Evolutionary conservation across 1,140 invertebrate genomes (phyloP), one percentile per base, ranked within the genome.

Genomic region (Bombus picipes): DNA sequence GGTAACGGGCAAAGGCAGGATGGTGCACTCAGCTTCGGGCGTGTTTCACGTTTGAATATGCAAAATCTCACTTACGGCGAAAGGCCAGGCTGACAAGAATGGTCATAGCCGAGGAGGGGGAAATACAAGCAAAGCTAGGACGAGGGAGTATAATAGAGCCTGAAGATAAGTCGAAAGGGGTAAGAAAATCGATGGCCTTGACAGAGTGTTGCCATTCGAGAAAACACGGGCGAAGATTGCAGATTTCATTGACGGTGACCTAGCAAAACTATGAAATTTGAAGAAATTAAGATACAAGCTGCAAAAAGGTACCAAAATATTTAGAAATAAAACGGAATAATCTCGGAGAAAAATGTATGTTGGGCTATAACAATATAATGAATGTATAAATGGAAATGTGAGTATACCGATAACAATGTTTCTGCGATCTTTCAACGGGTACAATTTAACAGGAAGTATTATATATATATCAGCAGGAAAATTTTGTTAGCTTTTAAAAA

Each of bases 11-110:
- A 41, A 65, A 41, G 80, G 74, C 80, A 39, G 57, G 81, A 71
- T 66, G 87, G 81, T 62, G 85, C 72, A 91, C 87, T 90, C 87
- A 87, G 88, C 91, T 90, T 85, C 81, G 81, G 84, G 83, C 88
- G 74, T 65, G 81, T 75, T 71, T 66, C 82, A 70, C 81, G 85
- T 90, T 91, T 93, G 88, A 92, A 91, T 93, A 92, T 93, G 91
- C 90, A 93, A 92, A 91, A 86, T 87, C 88, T 88, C 84, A 79
- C 86, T 88, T 85, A 87, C 88, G 87, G 22, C 80, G 43, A 57
- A 77, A 80, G 66, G 32, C 72, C 57, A 47, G 47, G 53, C 62
- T 59, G 77, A 80, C 79, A 80, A 81, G 77, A 87, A 89, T 81
- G 43, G 53, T n/a, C 34, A 68, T 37, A 43, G 47, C 22, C 10